Percentiles rank a stretch among this genome's conserved stretches.
These are phyloP conservation scores for Pteropus rufus DNA, from an alignment of 2,797 vertebrate species.

Conservation along the genomic window DNA sequence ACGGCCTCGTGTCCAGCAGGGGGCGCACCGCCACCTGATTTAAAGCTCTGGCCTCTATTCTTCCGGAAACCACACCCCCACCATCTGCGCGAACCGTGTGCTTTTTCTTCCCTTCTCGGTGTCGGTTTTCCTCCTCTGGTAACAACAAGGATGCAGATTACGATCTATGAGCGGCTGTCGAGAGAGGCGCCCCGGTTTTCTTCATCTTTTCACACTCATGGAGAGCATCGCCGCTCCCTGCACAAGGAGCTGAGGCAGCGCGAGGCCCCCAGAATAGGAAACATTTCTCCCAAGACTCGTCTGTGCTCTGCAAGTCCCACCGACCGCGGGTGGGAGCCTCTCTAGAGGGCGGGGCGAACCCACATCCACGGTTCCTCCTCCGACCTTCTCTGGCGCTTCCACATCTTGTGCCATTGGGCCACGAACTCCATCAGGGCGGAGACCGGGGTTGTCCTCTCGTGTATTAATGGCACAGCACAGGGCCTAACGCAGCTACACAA, in stretches of 20 bases:
- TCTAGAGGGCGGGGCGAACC: accelerated
- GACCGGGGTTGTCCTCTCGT: not conserved
- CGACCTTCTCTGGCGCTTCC: not conserved
- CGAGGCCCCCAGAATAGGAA: not conserved
- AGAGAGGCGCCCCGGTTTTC: not conserved
- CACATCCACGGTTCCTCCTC: not conserved
- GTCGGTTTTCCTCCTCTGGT: not conserved
- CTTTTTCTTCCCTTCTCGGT: not conserved
- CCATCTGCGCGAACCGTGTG: not conserved
- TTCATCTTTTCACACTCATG: not conserved
- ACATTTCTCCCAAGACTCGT: not conserved
- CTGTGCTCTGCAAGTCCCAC: not conserved
- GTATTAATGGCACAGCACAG: not conserved
- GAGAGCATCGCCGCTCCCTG: not conserved
- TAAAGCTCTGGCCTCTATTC: not conserved
- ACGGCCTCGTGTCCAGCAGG: not conserved
- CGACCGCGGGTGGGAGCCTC: not conserved
- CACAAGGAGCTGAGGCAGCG: accelerated
- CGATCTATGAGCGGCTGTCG: not conserved
- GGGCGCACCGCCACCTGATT: slow-evolving; percentile 11
- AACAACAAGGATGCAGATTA: not conserved
- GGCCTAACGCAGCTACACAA: not conserved
- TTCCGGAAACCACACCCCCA: not conserved
- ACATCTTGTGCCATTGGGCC: not conserved
- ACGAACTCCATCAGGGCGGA: not conserved